A percentile compares a stretch with the other conserved stretches of the same genome.
These are phyloP conservation scores for Pterocles burchelli DNA, from an alignment of 2,113 vertebrate genomes.

Conservation along the genomic window DNA sequence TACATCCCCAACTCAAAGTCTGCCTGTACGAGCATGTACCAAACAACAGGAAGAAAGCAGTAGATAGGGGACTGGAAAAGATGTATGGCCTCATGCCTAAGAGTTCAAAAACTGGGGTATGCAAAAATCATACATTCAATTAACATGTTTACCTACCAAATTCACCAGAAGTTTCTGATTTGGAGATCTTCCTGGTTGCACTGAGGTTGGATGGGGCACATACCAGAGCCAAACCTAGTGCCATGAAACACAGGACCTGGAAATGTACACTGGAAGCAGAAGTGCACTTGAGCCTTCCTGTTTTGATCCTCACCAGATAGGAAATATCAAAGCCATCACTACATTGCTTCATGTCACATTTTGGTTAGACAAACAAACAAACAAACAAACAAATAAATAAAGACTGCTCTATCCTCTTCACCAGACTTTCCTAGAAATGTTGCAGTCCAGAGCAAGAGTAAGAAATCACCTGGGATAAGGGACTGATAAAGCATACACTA, in stretches of 20 bases:
- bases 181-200: background rate
- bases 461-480: background rate
- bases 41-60: background rate
- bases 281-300: background rate
- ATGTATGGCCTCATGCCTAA: background rate
- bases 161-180: background rate
- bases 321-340: background rate
- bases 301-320: background rate
- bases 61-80: background rate
- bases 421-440: background rate
- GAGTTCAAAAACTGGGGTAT: background rate
- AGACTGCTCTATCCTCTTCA: background rate
- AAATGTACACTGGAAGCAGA: background rate
- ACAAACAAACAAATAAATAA: background rate
- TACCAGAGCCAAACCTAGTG: background rate
- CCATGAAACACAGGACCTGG: background rate
- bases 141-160: background rate
- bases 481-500: background rate
- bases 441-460: background rate
- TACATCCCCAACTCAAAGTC: background rate
- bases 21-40: background rate
- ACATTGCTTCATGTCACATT: background rate
- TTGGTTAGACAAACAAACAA: background rate
- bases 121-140: background rate
- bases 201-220: background rate